A percentile compares a stretch with the other conserved stretches of the same genome.
phyloP scores from a whole-genome alignment of 23 tunicate species.

The Styela clava region DNA sequence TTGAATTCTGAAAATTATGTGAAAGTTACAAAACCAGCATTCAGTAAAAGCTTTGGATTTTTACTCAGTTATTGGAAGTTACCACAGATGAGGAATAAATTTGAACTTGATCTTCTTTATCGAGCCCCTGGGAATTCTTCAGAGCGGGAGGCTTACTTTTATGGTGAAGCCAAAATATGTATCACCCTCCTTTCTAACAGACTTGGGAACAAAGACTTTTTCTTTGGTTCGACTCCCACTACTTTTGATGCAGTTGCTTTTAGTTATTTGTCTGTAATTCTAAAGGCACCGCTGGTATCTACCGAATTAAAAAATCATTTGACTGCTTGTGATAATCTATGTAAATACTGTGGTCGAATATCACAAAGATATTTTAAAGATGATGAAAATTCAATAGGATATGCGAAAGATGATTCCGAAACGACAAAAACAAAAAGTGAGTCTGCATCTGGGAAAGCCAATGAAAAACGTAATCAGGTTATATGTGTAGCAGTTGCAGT shows the following conservation, averaged over 20 bases:
- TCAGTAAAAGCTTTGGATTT: conserved; percentile 65
- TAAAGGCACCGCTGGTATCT: conserved; percentile 67
- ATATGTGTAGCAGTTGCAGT: conserved; percentile 35
- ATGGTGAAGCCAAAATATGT: conserved; percentile 50
- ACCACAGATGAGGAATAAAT: conserved; percentile 24
- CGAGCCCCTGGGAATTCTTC: background rate
- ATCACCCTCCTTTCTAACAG: conserved; percentile 41
- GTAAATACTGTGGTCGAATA: conserved; percentile 40
- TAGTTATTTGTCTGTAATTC: conserved; percentile 53
- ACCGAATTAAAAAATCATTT: conserved; percentile 77
- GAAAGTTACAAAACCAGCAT: conserved; percentile 74
- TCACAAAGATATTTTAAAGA: conserved; percentile 27
- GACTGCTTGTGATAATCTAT: conserved; percentile 53
- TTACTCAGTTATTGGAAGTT: conserved; percentile 68
- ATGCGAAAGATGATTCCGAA: too few relatives aligned
- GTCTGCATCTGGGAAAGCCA: background rate
- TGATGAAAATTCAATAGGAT: background rate
- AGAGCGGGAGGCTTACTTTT: conserved; percentile 34
- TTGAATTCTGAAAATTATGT: conserved; percentile 61
- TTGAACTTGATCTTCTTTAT: conserved; percentile 10
- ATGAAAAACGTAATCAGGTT: conserved; percentile 27
- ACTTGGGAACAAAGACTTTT: conserved; percentile 38
- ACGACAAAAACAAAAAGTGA: background rate
- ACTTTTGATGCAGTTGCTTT: conserved; percentile 84
- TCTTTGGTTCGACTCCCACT: conserved; percentile 71